Evolutionary conservation across 1,140 invertebrate genomes (phyloP).

Genomic region (Apis cerana): DNA sequence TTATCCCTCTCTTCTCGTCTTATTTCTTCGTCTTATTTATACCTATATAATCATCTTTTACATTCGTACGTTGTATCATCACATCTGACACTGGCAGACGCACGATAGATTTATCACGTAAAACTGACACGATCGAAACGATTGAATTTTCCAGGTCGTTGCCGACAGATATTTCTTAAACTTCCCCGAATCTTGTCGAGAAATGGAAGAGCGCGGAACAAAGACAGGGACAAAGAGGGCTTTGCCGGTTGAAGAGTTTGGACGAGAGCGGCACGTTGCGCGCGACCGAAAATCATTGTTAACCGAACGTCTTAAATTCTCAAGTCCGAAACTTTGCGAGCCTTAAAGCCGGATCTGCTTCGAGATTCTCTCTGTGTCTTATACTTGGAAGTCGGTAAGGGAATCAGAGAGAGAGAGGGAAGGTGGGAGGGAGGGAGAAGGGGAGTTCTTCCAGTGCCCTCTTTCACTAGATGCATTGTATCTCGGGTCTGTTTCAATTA

Average conservation of each 20-base stretch:
- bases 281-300: slow-evolving; percentile 35
- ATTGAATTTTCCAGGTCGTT: slow-evolving; percentile 62
- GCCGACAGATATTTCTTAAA: slow-evolving; percentile 50
- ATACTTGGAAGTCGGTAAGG: too few species aligned
- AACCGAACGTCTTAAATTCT: slow-evolving; percentile 46
- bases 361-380: neutral
- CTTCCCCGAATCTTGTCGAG: slow-evolving; percentile 40
- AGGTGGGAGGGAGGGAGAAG: too few species aligned
- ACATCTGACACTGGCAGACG: too few species aligned
- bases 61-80: neutral
- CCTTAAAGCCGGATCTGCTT: neutral
- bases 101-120: slow-evolving; percentile 1
- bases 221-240: slow-evolving; percentile 31
- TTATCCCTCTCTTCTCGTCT: too few species aligned
- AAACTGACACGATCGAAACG: slow-evolving; percentile 52
- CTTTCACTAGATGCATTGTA: neutral
- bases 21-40: too few species aligned
- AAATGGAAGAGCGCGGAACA: neutral
- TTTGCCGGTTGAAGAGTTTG: slow-evolving; percentile 26
- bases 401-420: too few species aligned
- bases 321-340: neutral
- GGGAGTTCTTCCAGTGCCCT: neutral
- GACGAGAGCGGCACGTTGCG: neutral
- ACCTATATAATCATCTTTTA: too few species aligned
- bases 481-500: neutral